Percentiles rank a stretch among this genome's conserved stretches.
Conservation (phyloP, 2,888 invertebrate species). For the Standfussiana lucernea region DNA sequence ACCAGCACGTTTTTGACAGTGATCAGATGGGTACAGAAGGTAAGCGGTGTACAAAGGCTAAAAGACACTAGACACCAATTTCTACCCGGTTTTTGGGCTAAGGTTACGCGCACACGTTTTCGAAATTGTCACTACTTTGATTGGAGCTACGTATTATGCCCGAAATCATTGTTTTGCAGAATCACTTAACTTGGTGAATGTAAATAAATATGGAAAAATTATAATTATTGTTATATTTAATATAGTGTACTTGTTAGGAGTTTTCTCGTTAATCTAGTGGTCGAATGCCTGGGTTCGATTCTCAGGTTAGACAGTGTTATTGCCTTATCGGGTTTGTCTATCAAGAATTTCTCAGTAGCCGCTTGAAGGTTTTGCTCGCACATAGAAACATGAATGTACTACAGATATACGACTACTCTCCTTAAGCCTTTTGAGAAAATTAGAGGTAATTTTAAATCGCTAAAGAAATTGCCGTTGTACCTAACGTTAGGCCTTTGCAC, state of each 20-base stretch:
- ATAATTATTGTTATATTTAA: too few relatives aligned
- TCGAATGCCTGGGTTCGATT: not conserved
- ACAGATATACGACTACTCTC: not conserved
- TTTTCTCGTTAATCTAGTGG: not conserved
- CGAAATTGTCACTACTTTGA: not conserved
- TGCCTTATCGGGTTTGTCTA: not conserved
- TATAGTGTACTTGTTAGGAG: not conserved
- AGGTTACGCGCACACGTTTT: not conserved
- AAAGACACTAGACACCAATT: not conserved
- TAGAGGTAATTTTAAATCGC: not conserved
- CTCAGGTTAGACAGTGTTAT: not conserved
- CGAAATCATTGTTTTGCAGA: not conserved
- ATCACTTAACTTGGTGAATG: not conserved
- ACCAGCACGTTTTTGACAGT: too few relatives aligned
- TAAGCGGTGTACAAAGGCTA: too few relatives aligned
- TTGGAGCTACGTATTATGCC: not conserved
- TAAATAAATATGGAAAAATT: too few relatives aligned
- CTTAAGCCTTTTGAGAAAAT: not conserved
- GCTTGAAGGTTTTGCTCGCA: not conserved
- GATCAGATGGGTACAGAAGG: too few relatives aligned
- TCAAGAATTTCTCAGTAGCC: not conserved
- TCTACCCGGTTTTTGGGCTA: not conserved
- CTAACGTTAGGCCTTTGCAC: not conserved
- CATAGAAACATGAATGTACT: not conserved
- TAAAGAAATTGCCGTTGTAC: not conserved